Evolutionary conservation across 2,113 vertebrate genomes (phyloP), one percentile per base, ranked within the genome.

Genomic region (Corythaeola cristata): DNA sequence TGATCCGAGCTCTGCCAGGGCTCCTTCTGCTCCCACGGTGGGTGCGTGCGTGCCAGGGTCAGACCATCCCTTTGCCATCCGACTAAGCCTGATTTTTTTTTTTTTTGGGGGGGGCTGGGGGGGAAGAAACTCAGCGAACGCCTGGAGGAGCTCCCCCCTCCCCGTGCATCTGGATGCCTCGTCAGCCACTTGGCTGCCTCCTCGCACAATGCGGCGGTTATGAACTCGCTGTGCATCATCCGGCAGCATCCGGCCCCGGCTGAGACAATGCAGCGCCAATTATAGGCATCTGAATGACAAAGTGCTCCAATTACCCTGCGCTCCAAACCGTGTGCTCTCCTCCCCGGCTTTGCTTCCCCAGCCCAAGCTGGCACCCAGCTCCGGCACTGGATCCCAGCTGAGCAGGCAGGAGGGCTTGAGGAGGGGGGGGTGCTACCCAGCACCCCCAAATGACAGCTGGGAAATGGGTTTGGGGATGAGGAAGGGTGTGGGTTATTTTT

Each of bases 211-310:
- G 90, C 96, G 49, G 82, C 81, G 92, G 92, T 84, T 91, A 37
- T 78, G 79, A n/a, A 52, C 73, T 56, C 77, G 71, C 74, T 39
- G 79, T 11, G 94, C 96, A 95, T 90, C 96, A 97, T 77, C 95
- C 89, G 49, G 90, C 97, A 96, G 97, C 96, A 97, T 96, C 96
- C 95, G 94, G 86, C 90, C 90, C 93, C 72, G 96, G 89, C 97
- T 64, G 96, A 98, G 98, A 97, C 96, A 94, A 96, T 95, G 96
- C 71, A 97, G 97, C 98, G 98, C 98, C 96, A 71, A 92, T 98
- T 97, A 93, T 96, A 98, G 98, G 98, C 98, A 81, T 97, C 94
- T 96, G 98, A 98, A 98, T 98, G 98, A 98, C 98, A 98, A 98
- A 98, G 95, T 97, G 96, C 98, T 98, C 98, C 98, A 95, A 97